Evolutionary conservation across 1,140 invertebrate species (phyloP), one percentile per base, ranked within the genome.

Genomic region (Steinernema feltiae): DNA sequence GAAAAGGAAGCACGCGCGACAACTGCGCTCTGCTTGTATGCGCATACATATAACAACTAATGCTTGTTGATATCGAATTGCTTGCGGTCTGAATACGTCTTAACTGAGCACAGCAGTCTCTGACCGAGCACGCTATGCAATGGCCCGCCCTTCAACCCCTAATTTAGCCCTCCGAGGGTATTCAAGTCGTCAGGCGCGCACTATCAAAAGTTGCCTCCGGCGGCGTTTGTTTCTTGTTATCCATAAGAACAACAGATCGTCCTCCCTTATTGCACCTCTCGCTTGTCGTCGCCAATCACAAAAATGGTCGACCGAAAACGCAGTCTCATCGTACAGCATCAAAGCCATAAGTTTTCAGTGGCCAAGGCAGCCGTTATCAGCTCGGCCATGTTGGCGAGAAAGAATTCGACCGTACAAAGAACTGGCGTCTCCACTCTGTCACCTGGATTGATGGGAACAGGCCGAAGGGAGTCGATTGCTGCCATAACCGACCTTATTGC

Each of bases 331-430:
- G 53, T 63, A 3, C 53, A 63, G 53, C 53, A 63, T 21, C 53
- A 63, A 27, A 63, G 24, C 53, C 7, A 74, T 7, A 53, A 74
- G 31, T 30, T 80, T 80, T 80, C 79, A 80, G 79, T 80, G 74
- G 76, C 79, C 27, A 80, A 80, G 48, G 79, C 79, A 30, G 79
- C 79, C 21, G 79, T 78, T 48, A 78, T 80, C 30, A 80, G 78
- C 53, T 80, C 79, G n/a, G 79, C 79, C 30, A 80, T 80, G 79
- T 46, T 80, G 78, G 78, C 78, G 0, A 29, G 78, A 30, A 80
- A 80, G 77, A 79, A 80, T 32, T 75, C 76, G 29, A 75, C 76
- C 21, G 32, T 74, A 27, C 30, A 69, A 70, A 73, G 69, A 31
- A 31, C 53, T 3, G 78, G 72, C 48, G 48, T 71, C 35, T 41